Conservation (phyloP, 2,888 invertebrate genomes). For the Allophyes oxyacanthae region DNA sequence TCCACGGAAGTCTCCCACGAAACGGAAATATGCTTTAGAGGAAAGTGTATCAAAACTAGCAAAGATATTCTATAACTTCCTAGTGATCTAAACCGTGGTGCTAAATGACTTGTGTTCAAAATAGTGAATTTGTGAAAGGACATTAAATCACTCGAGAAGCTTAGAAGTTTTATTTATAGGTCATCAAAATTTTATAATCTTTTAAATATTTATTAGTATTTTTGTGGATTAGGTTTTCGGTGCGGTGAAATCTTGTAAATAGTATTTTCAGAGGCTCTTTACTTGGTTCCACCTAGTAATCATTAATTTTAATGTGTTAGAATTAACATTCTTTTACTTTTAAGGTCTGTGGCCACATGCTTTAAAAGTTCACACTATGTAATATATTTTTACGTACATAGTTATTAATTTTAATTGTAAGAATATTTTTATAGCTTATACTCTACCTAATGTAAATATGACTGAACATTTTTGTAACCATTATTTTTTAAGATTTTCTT, state of each 20-base stretch:
- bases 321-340: constrained; percentile 50
- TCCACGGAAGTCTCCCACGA: constrained; percentile 95
- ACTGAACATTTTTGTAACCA: constrained; percentile 75
- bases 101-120: constrained; percentile 80
- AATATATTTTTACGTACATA: constrained; percentile 60
- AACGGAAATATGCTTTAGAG: constrained; percentile 96
- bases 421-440: constrained; percentile 63
- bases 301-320: constrained; percentile 49
- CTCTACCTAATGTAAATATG: constrained; percentile 59
- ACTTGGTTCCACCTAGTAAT: constrained; percentile 81
- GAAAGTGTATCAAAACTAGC: constrained; percentile 93
- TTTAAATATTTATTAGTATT: constrained; percentile 57
- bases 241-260: constrained; percentile 87
- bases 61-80: constrained; percentile 77
- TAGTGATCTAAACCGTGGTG: constrained; percentile 61
- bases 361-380: constrained; percentile 64
- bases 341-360: constrained; percentile 68
- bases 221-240: constrained; percentile 59
- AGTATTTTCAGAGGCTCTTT: constrained; percentile 74
- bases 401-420: constrained; percentile 54
- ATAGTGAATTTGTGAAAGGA: constrained; percentile 60
- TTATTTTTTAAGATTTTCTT: constrained; percentile 57
- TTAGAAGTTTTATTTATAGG: constrained; percentile 17
- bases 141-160: constrained; percentile 36
- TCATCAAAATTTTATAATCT: constrained; percentile 43